A percentile compares a stretch with the other conserved stretches of the same genome.
Conservation (phyloP, 2,113 vertebrate species). For the Pardalotus punctatus region DNA sequence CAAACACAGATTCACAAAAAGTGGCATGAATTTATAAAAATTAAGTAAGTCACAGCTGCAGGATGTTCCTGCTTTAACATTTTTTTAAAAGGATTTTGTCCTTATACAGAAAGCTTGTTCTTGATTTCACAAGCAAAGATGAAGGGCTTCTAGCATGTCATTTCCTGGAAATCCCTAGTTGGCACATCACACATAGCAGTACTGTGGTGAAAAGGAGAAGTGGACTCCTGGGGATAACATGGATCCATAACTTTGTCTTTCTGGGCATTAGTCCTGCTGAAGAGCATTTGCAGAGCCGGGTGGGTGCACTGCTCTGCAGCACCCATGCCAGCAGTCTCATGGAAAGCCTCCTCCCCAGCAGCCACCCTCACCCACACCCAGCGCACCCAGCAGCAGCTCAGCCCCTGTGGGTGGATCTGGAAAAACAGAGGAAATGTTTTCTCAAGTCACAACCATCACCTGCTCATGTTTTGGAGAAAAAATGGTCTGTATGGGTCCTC, state of each 20-base stretch:
- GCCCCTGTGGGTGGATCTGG: not conserved
- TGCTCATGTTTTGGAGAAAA: not conserved
- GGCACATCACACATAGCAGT: not conserved
- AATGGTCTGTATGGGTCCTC: not conserved
- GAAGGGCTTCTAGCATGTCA: not conserved
- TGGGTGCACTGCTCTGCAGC: not conserved
- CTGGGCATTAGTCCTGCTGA: not conserved
- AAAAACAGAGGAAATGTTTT: not conserved
- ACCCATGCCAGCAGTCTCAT: accelerated
- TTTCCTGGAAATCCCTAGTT: not conserved
- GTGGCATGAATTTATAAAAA: not conserved
- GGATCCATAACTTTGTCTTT: accelerated
- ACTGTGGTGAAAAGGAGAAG: not conserved
- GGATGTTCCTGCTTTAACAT: not conserved
- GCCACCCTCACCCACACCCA: not conserved
- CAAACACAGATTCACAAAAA: not conserved
- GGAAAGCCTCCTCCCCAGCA: not conserved
- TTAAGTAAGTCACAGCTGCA: not conserved
- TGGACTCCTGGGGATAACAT: not conserved
- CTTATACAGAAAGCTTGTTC: not conserved
- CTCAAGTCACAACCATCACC: not conserved
- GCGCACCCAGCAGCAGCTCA: not conserved
- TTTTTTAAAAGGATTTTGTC: not conserved
- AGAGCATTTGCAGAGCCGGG: not conserved
- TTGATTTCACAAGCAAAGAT: not conserved